phyloP scores from a whole-genome alignment of 1,140 invertebrate genomes.

The Cyclina sinensis region DNA sequence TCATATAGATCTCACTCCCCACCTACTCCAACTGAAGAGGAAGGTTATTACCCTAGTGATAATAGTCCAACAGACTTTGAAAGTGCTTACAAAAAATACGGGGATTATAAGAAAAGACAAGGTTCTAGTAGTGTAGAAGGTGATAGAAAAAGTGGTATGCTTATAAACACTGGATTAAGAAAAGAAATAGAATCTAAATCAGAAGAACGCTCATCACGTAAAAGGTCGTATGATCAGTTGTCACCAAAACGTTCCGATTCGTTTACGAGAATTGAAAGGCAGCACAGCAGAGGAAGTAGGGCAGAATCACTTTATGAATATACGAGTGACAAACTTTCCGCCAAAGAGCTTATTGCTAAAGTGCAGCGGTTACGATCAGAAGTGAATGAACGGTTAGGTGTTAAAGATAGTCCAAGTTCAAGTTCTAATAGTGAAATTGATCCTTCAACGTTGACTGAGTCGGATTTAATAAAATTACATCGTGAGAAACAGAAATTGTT shows the following conservation, averaged over 20 bases:
- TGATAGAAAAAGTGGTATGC: conserved; percentile 59
- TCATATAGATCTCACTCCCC: conserved; percentile 73
- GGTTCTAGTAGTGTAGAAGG: conserved; percentile 66
- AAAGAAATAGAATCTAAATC: conserved; percentile 69
- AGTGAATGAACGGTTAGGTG: conserved; percentile 64
- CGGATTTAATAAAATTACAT: conserved; percentile 83
- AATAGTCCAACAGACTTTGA: conserved; percentile 66
- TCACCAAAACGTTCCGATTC: conserved; percentile 68
- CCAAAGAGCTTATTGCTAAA: conserved; percentile 48
- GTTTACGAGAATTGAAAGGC: conserved; percentile 69
- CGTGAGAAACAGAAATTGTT: conserved; percentile 84
- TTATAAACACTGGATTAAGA: conserved; percentile 61
- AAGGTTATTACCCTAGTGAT: conserved; percentile 64
- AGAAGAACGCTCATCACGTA: conserved; percentile 76
- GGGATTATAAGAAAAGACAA: conserved; percentile 62
- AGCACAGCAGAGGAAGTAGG: conserved; percentile 69
- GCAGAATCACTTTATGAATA: conserved; percentile 58
- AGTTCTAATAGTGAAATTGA: conserved; percentile 82
- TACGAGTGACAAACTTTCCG: conserved; percentile 48
- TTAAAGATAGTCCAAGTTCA: conserved; percentile 77
- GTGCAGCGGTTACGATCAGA: conserved; percentile 52
- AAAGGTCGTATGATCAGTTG: conserved; percentile 80
- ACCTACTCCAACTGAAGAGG: conserved; percentile 78
- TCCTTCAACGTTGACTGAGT: conserved; percentile 80
- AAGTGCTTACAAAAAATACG: conserved; percentile 66